Evolutionary conservation across 2,113 vertebrate species (phyloP).

Genomic region (Nothoprocta pentlandii): DNA sequence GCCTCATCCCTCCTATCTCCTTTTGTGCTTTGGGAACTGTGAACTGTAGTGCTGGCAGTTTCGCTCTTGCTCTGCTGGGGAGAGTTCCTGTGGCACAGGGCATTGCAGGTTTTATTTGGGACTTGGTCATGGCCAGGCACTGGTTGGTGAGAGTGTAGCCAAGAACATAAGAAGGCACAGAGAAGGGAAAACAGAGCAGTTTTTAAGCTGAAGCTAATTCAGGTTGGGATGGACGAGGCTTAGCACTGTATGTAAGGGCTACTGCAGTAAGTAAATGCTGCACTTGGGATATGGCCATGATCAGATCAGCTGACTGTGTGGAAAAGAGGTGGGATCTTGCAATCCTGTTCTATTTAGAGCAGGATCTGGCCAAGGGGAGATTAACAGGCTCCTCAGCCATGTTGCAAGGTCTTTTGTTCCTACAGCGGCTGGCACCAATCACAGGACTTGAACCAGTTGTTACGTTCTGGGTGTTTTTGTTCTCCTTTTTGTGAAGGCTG

Average conservation of each 20-base stretch:
- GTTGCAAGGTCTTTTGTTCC: not conserved
- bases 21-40: not conserved
- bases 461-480: not conserved
- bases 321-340: not conserved
- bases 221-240: not conserved
- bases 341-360: not conserved
- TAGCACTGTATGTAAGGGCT: not conserved
- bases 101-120: not conserved
- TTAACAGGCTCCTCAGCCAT: not conserved
- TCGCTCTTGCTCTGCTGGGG: not conserved
- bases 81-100: not conserved
- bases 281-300: rapidly evolving
- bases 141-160: not conserved
- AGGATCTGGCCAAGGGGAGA: not conserved
- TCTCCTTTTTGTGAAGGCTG: conserved; percentile 78
- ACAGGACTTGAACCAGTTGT: not conserved
- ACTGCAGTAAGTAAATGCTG: not conserved
- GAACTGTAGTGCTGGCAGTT: not conserved
- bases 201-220: not conserved
- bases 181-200: not conserved
- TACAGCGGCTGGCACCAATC: not conserved
- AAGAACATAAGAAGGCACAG: not conserved
- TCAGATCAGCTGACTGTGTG: not conserved
- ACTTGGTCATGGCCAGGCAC: not conserved
- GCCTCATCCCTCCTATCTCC: not conserved